phyloP scores from a whole-genome alignment of 2,888 invertebrate genomes.

The Thereva unica region DNA sequence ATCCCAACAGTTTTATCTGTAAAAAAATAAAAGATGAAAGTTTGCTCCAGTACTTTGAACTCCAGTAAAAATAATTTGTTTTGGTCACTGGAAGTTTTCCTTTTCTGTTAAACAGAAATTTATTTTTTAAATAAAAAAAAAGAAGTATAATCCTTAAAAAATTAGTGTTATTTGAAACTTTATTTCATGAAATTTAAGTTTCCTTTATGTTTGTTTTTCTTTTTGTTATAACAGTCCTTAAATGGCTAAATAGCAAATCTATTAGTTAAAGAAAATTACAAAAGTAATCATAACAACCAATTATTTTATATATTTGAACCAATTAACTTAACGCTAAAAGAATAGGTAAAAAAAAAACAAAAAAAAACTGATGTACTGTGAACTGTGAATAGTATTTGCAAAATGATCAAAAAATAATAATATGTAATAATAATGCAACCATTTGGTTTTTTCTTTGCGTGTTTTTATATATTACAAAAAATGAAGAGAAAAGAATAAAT shows the following conservation, averaged over 20 bases:
- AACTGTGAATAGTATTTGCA: constrained; percentile 36
- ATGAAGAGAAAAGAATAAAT: constrained; percentile 28
- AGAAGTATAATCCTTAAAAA: too few species aligned
- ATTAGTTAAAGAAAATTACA: constrained; percentile 23
- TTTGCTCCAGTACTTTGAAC: too few species aligned
- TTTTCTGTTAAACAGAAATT: too few species aligned
- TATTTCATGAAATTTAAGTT: too few species aligned
- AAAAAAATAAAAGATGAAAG: too few species aligned
- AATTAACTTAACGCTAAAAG: constrained; percentile 13
- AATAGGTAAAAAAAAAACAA: constrained; percentile 16
- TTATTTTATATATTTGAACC: constrained; percentile 10
- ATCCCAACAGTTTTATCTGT: too few species aligned
- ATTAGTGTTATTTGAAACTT: too few species aligned
- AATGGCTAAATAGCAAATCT: constrained; percentile 16
- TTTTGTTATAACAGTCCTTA: background rate
- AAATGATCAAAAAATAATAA: constrained; percentile 16
- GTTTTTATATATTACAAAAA: constrained; percentile 36
- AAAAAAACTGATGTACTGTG: constrained; percentile 26
- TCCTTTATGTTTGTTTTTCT: too few species aligned
- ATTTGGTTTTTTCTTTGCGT: constrained; percentile 38
- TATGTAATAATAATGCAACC: constrained; percentile 1
- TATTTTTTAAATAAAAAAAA: too few species aligned
- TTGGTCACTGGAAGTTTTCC: too few species aligned
- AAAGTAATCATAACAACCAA: constrained; percentile 7
- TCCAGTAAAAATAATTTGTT: too few species aligned